Base-by-base conservation (phyloP, 2,888 invertebrate genomes). In the Lycia hirtaria region DNA sequence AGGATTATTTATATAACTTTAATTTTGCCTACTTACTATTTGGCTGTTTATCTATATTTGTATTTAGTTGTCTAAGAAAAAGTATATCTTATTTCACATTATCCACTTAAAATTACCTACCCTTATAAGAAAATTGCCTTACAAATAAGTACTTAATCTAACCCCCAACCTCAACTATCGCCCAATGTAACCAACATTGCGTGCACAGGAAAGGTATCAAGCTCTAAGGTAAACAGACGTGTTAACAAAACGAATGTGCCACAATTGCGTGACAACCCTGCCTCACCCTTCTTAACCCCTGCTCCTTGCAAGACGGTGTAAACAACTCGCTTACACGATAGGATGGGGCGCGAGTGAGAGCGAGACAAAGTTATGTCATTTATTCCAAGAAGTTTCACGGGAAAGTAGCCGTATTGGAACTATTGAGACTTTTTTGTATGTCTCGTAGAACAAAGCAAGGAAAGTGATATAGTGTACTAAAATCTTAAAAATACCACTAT, bases 271-370 rank as follows among this genome's bases (percentile, higher is more conserved):
- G 84, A 80, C 81, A 85, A 54, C 87, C 86, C 84, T 86, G 68
- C 15, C 45, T 68, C 70, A n/a, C 64, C 67, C 48, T 54, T 30
- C 87, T 87, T 85, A 38, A 50, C 56, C 85, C 86, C 84, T 77
- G 76, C 65, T 72, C 75, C 81, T 84, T 78, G 84, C 86, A 87
- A 87, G 84, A 68, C 62, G 78, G 65, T 71, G 76, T 80, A 84
- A 85, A 83, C 80, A 81, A 74, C 24, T 28, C 75, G 78, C 67
- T 73, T 75, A 78, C 72, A 72, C 69, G 62, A 52, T 58, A 22
- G 50, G 49, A 65, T 48, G 7, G 0, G 62, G 69, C 64, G 19
- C 10, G 10, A 71, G 22, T 73, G 54, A n/a, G 0, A 68, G 73
- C 73, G 71, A 35, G 1, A 10, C 10, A 3, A n/a, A n/a, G n/a